A percentile compares a stretch with the other conserved stretches of the same genome.
These are phyloP conservation scores for Agapetus fuscipes DNA, from an alignment of 2,888 invertebrate species.

Conservation along the genomic window DNA sequence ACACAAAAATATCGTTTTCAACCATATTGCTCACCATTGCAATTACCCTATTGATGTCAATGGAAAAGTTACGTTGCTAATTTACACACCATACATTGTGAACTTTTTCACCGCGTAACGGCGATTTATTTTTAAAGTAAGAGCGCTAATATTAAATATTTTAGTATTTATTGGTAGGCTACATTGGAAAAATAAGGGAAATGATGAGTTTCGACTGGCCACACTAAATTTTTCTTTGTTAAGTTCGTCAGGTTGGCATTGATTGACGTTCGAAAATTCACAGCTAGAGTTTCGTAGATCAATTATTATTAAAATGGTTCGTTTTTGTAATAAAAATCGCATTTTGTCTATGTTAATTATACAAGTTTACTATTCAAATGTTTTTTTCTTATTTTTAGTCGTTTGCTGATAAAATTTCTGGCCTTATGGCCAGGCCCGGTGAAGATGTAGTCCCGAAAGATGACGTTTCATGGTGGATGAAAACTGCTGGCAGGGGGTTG, in stretches of 20 bases:
- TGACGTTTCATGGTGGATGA: slow-evolving; percentile 84
- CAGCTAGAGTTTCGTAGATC: slow-evolving; percentile 11
- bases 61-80: no score
- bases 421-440: slow-evolving; percentile 72
- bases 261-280: slow-evolving; percentile 8
- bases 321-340: not conserved
- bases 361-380: not conserved
- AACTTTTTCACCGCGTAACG: no score
- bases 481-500: slow-evolving; percentile 72
- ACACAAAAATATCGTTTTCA: no score
- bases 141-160: no score
- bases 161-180: no score
- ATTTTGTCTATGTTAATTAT: not conserved
- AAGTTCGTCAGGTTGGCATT: slow-evolving; percentile 7
- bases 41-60: no score
- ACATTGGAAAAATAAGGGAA: no score
- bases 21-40: no score
- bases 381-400: slow-evolving; percentile 43
- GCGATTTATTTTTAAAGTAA: no score
- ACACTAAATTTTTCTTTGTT: not conserved
- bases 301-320: slow-evolving; percentile 12
- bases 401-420: slow-evolving; percentile 68
- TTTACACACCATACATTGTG: no score
- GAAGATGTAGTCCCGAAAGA: slow-evolving; percentile 69
- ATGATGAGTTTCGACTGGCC: no score